Percentiles rank a stretch among this genome's conserved stretches.
Conservation (phyloP, 2,113 vertebrate species). For the Chaetops frenatus region DNA sequence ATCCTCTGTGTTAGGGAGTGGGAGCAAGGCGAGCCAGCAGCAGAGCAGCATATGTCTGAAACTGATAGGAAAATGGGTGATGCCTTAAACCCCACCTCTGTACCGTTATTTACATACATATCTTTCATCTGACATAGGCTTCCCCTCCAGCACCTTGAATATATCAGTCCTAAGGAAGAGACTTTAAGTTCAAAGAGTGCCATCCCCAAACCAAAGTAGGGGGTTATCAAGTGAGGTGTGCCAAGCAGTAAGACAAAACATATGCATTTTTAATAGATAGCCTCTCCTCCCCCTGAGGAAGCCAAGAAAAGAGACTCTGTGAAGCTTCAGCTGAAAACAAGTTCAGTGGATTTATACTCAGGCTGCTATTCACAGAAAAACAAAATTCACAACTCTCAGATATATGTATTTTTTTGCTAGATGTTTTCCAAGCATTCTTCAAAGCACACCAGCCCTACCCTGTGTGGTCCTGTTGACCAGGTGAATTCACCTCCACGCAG, state of each 20-base stretch:
- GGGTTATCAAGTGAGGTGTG: slow-evolving; percentile 32
- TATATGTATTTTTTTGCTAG: background rate
- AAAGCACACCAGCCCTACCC: background rate
- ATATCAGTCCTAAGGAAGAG: slow-evolving; percentile 55
- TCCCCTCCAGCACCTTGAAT: slow-evolving; percentile 56
- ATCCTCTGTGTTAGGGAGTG: background rate
- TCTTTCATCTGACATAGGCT: slow-evolving; percentile 38
- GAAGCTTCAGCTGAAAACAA: slow-evolving; percentile 44
- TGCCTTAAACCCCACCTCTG: slow-evolving; percentile 34
- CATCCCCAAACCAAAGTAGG: slow-evolving; percentile 49
- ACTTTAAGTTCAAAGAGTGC: slow-evolving; percentile 49
- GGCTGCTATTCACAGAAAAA: background rate
- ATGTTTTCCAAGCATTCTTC: background rate
- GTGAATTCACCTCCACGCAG: background rate
- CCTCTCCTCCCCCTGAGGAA: slow-evolving; percentile 32
- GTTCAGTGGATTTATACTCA: background rate
- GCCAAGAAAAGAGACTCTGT: slow-evolving; percentile 21
- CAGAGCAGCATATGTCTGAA: slow-evolving; percentile 37
- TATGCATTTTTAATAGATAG: slow-evolving; percentile 60
- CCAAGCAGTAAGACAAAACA: slow-evolving; percentile 48
- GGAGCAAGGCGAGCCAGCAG: background rate
- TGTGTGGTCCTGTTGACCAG: background rate
- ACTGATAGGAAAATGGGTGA: slow-evolving; percentile 27
- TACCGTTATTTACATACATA: slow-evolving; percentile 34
- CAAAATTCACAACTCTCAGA: background rate